phyloP scores from a whole-genome alignment of 1,140 invertebrate species.

The Paralvinella palmiformis region DNA sequence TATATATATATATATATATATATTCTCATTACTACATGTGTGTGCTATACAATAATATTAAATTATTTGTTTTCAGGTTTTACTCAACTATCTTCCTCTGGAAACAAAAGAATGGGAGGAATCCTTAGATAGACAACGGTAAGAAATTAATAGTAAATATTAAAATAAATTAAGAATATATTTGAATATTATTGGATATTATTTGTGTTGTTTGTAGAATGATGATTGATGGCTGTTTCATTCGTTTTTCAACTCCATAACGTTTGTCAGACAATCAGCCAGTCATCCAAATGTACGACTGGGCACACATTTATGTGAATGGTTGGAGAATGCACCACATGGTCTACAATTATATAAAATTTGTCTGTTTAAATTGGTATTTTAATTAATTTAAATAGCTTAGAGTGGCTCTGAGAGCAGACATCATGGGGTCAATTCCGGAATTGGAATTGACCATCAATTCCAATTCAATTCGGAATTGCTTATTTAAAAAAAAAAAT shows the following conservation, averaged over 20 bases:
- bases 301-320: neutral
- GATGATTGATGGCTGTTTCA: neutral
- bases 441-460: no score
- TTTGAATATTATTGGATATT: neutral
- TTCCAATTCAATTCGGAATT: no score
- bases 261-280: no score
- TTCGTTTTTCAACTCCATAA: neutral
- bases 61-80: slow-evolving; percentile 6
- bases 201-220: neutral
- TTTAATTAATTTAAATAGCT: no score
- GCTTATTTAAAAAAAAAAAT: no score
- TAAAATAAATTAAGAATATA: neutral
- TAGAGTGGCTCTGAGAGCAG: no score
- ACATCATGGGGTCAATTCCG: no score
- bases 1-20: no score
- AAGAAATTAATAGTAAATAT: neutral
- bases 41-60: neutral
- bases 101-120: slow-evolving; percentile 8
- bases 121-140: slow-evolving; percentile 15
- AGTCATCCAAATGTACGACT: neutral
- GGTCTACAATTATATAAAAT: no score
- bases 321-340: no score
- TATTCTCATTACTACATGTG: neutral
- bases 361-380: no score
- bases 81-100: slow-evolving; percentile 14